A percentile compares a stretch with the other conserved stretches of the same genome.
Conservation (phyloP, 2,888 invertebrate genomes). For the Caenorhabditis becei region DNA sequence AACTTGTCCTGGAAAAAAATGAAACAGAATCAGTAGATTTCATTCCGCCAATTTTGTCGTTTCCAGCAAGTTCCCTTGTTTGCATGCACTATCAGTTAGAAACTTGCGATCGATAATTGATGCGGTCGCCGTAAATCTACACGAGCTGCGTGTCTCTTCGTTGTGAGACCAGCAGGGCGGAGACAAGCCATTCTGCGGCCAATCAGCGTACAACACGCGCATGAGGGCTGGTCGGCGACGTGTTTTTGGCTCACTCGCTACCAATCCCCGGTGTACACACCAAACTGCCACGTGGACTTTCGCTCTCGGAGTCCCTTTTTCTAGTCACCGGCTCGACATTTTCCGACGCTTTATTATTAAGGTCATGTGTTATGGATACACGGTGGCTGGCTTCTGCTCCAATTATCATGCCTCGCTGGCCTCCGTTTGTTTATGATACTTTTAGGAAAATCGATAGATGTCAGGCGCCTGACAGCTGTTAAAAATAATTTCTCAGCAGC, state of each 20-base stretch:
- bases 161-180: conserved; percentile 47
- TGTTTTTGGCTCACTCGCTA: conserved; percentile 53
- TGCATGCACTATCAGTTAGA: conserved; percentile 6
- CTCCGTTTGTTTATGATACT: too few relatives aligned
- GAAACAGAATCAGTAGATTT: not conserved
- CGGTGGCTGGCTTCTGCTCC: not conserved
- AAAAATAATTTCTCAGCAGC: too few relatives aligned
- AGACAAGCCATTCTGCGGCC: not conserved
- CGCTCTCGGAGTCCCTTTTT: not conserved
- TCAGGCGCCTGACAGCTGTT: too few relatives aligned
- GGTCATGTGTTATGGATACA: not conserved
- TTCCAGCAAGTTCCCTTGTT: not conserved
- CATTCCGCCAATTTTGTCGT: not conserved
- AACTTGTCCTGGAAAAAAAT: not conserved
- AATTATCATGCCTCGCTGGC: too few relatives aligned
- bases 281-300: conserved; percentile 34
- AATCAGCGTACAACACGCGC: conserved; percentile 53
- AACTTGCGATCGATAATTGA: conserved; percentile 41
- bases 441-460: too few relatives aligned
- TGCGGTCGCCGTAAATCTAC: conserved; percentile 37
- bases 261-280: conserved; percentile 49
- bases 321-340: conserved; percentile 23
- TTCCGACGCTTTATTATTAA: conserved; percentile 17
- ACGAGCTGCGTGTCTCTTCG: conserved; percentile 32
- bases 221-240: conserved; percentile 24